Base-by-base conservation (phyloP, 2,888 invertebrate genomes). In the Trachelus stipa region DNA sequence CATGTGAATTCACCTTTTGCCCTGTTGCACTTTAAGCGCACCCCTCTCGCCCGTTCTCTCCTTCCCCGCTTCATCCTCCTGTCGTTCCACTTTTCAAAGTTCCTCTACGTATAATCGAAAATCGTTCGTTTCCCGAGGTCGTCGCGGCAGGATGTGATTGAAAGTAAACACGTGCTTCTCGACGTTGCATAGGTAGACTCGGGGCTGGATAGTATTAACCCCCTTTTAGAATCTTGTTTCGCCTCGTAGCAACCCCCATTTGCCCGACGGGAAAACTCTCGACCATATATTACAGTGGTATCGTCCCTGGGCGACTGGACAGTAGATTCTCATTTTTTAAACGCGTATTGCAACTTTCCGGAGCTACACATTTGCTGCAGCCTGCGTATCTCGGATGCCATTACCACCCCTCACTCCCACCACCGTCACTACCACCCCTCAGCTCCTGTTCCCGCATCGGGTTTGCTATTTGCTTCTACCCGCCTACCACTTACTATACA, bases 131-230 rank as follows among this genome's bases (percentile, higher is more conserved):
- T 23, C 56, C 56, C 9, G 56, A 56, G 56, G 12, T 71, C 71
- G 74, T 81, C 69, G 79, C 77, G 78, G 79, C 80, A 76, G 77
- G 80, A 81, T 76, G 80, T 77, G 81, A 81, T 81, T 81, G 80
- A 81, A 81, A 78, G 81, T 81, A 81, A 81, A 81, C 81, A 81
- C 81, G 76, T 80, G 81, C 79, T 74, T 69, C 73, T 75, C 40
- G 37, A 34, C 74, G 81, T 78, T 76, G 76, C 78, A 78, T 80
- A 78, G 23, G 23, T 23, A 56, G 56, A 23, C 56, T 56, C 9
- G 56, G 56, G 56, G 23, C 23, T 56, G 56, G 56, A 56, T 56
- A 23, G 56, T 23, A 23, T 56, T 56, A 56, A 56, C 56, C 9
- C 56, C 56, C 56, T 56, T 23, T 56, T 56, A 56, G 23, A 56